Conservation (phyloP, 2,113 vertebrate genomes). For the Castor canadensis region DNA sequence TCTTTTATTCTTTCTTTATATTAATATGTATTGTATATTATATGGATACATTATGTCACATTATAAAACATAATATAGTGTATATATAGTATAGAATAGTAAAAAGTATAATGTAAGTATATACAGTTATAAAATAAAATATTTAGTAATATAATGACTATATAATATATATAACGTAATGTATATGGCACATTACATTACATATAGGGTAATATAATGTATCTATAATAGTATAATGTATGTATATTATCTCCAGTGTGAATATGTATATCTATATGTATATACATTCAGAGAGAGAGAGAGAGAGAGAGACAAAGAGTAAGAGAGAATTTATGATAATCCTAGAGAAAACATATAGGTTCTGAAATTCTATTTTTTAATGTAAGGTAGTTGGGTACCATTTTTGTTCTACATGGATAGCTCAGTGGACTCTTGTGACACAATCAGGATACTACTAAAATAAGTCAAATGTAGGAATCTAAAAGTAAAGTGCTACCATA, state of each 20-base stretch:
- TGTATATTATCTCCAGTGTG: too few species aligned
- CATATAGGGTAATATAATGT: neutral
- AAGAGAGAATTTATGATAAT: neutral
- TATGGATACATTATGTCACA: neutral
- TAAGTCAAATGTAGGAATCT: neutral
- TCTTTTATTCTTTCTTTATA: too few species aligned
- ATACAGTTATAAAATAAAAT: too few species aligned
- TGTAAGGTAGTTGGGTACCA: too few species aligned
- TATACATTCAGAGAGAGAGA: too few species aligned
- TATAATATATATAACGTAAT: too few species aligned
- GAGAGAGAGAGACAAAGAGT: neutral
- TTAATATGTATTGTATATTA: too few species aligned
- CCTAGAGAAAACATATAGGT: neutral
- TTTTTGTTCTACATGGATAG: neutral
- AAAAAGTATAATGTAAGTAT: too few species aligned
- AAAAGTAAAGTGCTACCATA: neutral
- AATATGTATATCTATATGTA: rapidly evolving
- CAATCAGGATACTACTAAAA: neutral
- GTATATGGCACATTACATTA: too few species aligned
- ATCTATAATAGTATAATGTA: neutral
- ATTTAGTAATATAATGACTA: too few species aligned
- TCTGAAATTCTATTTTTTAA: neutral
- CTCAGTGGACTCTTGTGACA: neutral
- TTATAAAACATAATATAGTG: neutral
- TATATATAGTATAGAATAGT: too few species aligned